Percentiles rank a stretch among this genome's conserved stretches.
These are phyloP conservation scores for Diarsia dahlii DNA, from an alignment of 2,888 invertebrate genomes.

Conservation along the genomic window DNA sequence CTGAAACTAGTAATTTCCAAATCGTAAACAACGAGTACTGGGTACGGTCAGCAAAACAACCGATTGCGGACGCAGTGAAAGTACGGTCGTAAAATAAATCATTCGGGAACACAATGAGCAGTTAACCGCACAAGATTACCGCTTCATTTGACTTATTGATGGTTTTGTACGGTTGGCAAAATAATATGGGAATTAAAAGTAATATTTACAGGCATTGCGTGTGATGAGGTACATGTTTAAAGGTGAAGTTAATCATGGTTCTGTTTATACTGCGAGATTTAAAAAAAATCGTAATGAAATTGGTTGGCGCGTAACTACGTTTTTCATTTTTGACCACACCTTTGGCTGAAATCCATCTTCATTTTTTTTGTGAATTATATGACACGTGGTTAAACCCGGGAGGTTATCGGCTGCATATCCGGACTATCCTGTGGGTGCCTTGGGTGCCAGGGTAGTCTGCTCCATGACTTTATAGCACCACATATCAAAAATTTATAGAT, in stretches of 20 bases:
- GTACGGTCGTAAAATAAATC: constrained; percentile 85
- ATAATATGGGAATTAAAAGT: constrained; percentile 65
- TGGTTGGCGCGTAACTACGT: constrained; percentile 3
- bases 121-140: constrained; percentile 81
- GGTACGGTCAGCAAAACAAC: constrained; percentile 69
- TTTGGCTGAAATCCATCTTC: too few relatives aligned
- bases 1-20: constrained; percentile 67
- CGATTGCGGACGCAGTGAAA: constrained; percentile 77
- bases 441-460: too few relatives aligned
- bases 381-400: too few relatives aligned
- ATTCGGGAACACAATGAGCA: constrained; percentile 83
- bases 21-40: constrained; percentile 74
- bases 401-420: too few relatives aligned
- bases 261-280: constrained; percentile 27
- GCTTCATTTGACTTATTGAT: constrained; percentile 84
- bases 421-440: too few relatives aligned
- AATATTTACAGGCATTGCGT: constrained; percentile 60
- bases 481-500: too few relatives aligned
- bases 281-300: constrained; percentile 30
- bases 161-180: constrained; percentile 73
- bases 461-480: too few relatives aligned
- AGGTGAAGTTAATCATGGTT: constrained; percentile 50
- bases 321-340: constrained; percentile 3
- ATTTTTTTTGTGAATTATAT: too few relatives aligned
- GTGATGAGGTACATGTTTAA: constrained; percentile 56